phyloP scores from a whole-genome alignment of 2,797 vertebrate genomes.

The Danio aesculapii region DNA sequence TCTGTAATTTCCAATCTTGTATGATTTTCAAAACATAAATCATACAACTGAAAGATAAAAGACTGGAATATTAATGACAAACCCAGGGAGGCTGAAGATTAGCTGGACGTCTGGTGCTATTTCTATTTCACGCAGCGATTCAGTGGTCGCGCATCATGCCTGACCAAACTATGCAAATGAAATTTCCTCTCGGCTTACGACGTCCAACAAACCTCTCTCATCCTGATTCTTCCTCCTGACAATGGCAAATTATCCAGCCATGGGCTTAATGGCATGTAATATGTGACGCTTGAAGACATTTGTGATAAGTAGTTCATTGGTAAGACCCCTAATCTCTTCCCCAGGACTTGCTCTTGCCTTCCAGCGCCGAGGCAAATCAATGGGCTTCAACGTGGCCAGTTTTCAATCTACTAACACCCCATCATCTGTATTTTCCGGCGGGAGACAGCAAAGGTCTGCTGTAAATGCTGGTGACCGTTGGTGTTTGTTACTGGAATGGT shows the following conservation, averaged over 20 bases:
- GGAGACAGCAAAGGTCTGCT: conserved; percentile 18
- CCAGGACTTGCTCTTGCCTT: conserved; percentile 30
- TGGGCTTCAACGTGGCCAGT: conserved; percentile 25
- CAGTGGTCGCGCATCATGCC: not conserved
- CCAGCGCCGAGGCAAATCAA: conserved; percentile 47
- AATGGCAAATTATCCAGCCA: conserved; percentile 54
- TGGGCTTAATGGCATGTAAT: conserved; percentile 60
- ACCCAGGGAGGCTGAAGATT: conserved; percentile 8
- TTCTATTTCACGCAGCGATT: conserved; percentile 21
- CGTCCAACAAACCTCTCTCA: conserved; percentile 34
- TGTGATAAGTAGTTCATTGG: conserved; percentile 52
- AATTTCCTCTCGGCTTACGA: not conserved
- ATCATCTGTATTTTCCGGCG: conserved; percentile 18
- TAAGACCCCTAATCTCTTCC: conserved; percentile 54
- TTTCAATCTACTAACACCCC: conserved; percentile 28
- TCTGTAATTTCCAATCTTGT: not conserved
- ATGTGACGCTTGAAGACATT: conserved; percentile 52
- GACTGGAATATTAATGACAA: conserved; percentile 24
- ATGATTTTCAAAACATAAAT: conserved; percentile 5
- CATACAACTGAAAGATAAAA: conserved; percentile 22
- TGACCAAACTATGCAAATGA: conserved; percentile 39
- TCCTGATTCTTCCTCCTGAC: conserved; percentile 49
- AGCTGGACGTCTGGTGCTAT: conserved; percentile 2
- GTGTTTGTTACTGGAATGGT: conserved; percentile 32
- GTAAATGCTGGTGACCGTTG: not conserved